Conservation (phyloP, 2,113 vertebrate genomes). For the Cariama cristata region DNA sequence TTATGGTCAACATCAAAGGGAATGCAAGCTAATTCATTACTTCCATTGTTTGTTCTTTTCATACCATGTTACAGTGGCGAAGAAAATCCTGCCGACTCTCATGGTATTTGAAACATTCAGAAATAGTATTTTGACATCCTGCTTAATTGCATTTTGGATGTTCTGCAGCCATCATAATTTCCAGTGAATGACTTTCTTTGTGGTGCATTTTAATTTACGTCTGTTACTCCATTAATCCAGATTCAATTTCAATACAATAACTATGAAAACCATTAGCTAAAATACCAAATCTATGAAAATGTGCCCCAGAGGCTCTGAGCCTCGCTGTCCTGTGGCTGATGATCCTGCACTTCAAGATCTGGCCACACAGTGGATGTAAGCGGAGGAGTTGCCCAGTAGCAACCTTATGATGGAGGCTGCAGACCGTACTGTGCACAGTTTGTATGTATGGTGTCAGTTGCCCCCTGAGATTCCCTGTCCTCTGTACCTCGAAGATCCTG, state of each 20-base stretch:
- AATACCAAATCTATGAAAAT: background rate
- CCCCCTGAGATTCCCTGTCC: background rate
- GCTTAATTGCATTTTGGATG: background rate
- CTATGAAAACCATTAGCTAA: background rate
- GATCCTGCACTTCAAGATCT: background rate
- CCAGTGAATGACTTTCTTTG: background rate
- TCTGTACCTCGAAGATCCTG: background rate
- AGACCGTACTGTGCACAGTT: background rate
- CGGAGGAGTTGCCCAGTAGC: background rate
- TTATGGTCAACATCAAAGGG: background rate
- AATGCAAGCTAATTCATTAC: background rate
- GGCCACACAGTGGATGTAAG: background rate
- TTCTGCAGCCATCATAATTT: background rate
- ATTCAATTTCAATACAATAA: background rate
- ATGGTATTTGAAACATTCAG: background rate
- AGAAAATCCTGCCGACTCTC: background rate
- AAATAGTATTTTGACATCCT: background rate
- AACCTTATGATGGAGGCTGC: background rate
- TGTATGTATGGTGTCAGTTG: accelerated
- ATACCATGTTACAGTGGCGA: background rate
- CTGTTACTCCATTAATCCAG: background rate
- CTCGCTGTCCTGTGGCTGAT: background rate
- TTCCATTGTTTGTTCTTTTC: background rate
- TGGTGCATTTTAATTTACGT: accelerated
- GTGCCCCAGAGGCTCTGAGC: background rate